Conservation (phyloP, 1,140 invertebrate species). For the Forficula auricularia region DNA sequence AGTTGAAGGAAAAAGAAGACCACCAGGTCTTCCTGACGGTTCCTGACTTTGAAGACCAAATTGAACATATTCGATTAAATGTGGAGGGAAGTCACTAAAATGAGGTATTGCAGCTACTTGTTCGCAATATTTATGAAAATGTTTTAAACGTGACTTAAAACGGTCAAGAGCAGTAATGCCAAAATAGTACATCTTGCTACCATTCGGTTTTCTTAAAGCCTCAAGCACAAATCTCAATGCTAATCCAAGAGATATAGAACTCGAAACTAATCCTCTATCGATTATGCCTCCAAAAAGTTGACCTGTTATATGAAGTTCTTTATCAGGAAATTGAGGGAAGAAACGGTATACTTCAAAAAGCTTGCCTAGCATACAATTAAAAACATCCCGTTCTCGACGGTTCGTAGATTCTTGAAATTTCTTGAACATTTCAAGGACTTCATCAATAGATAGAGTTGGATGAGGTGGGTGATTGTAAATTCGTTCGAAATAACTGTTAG, state of each 20-base stretch:
- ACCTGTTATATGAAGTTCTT: slow-evolving; percentile 45
- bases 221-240: slow-evolving; percentile 39
- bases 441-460: slow-evolving; percentile 30
- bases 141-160: slow-evolving; percentile 37
- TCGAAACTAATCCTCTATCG: no score
- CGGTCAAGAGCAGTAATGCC: slow-evolving; percentile 39
- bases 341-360: slow-evolving; percentile 53
- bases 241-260: no score
- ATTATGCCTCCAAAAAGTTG: slow-evolving; percentile 51
- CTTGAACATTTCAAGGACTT: slow-evolving; percentile 37
- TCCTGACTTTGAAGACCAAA: no score
- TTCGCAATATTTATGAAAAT: slow-evolving; percentile 43
- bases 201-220: slow-evolving; percentile 34
- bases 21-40: no score
- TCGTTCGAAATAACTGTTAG: slow-evolving; percentile 44
- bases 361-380: slow-evolving; percentile 46
- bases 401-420: slow-evolving; percentile 37
- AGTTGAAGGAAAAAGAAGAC: no score
- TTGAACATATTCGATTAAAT: neutral
- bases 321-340: slow-evolving; percentile 49
- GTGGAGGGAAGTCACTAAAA: slow-evolving; percentile 22
- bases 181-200: slow-evolving; percentile 40
- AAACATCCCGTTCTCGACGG: slow-evolving; percentile 40
- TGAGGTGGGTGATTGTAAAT: slow-evolving; percentile 42
- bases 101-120: slow-evolving; percentile 36